Percentiles rank a stretch among this genome's conserved stretches.
Evolutionary conservation across 2,888 invertebrate species (phyloP).

Genomic region (Xanthostigma xanthostigma): DNA sequence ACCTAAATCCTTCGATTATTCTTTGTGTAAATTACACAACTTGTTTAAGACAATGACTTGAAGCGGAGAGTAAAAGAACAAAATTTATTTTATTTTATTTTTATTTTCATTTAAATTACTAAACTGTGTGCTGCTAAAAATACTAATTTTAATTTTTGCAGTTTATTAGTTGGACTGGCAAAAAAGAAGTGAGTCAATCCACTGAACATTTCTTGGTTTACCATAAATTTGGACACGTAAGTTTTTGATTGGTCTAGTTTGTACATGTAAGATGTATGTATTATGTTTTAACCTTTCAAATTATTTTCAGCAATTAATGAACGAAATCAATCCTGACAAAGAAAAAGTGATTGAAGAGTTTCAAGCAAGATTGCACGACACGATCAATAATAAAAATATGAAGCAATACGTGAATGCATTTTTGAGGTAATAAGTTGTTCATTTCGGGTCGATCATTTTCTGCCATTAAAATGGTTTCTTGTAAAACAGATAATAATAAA

Average conservation of each 20-base stretch:
- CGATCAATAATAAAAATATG: conserved; percentile 67
- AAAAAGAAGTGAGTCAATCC: conserved; percentile 63
- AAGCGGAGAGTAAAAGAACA: no score
- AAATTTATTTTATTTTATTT: not conserved
- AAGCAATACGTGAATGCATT: conserved; percentile 70
- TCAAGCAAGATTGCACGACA: conserved; percentile 55
- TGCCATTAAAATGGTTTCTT: no score
- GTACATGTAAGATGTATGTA: not conserved
- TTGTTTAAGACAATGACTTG: no score
- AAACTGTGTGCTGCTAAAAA: not conserved
- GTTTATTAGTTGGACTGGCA: conserved; percentile 71
- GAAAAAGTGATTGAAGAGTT: conserved; percentile 63
- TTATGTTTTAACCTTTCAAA: conserved; percentile 6
- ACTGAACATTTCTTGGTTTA: conserved; percentile 78
- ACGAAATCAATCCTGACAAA: conserved; percentile 44
- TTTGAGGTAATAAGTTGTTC: conserved; percentile 48
- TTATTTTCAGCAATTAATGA: conserved; percentile 36
- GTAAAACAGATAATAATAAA: not conserved
- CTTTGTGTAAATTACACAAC: no score
- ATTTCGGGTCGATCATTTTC: no score
- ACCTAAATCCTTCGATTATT: no score
- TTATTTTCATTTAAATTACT: not conserved
- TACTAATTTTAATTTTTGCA: conserved; percentile 22
- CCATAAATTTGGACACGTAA: conserved; percentile 85
- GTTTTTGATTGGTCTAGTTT: conserved; percentile 25